Evolutionary conservation across 2,113 vertebrate species (phyloP).

Genomic region (Hemiprocne comata): DNA sequence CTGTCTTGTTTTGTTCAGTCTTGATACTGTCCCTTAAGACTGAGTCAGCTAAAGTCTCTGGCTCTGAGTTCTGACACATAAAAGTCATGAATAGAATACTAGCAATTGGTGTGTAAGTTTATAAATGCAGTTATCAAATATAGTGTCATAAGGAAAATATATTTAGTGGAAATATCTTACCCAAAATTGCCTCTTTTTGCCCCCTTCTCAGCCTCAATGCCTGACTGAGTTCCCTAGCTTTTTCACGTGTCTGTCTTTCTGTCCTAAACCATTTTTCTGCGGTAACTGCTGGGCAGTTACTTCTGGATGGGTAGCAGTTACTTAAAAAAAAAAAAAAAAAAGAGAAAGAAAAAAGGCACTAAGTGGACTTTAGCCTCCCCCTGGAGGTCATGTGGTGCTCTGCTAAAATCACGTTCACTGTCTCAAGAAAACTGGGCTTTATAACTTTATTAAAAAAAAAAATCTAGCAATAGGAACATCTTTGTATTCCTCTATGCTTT

Average conservation of each 20-base stretch:
- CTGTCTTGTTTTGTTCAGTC: not conserved
- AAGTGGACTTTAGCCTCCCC: not conserved
- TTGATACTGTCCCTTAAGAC: not conserved
- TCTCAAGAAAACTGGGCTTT: not conserved
- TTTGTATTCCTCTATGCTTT: not conserved
- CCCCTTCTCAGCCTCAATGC: accelerated
- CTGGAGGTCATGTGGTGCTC: not conserved
- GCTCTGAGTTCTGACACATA: not conserved
- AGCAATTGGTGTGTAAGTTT: not conserved
- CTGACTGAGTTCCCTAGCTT: not conserved
- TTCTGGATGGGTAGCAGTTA: not conserved
- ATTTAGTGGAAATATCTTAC: not conserved
- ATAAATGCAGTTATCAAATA: not conserved
- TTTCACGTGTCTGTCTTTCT: not conserved
- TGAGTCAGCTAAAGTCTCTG: not conserved
- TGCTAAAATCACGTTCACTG: not conserved
- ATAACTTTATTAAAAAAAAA: not conserved
- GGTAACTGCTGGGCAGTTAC: not conserved
- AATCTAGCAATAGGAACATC: not conserved
- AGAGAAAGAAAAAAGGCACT: not conserved
- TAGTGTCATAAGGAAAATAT: not conserved
- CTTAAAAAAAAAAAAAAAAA: not conserved
- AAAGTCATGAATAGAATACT: not conserved
- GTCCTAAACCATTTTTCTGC: not conserved
- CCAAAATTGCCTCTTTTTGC: not conserved